Conservation (phyloP, 2,113 vertebrate genomes). For the Pyrgilauda ruficollis region DNA sequence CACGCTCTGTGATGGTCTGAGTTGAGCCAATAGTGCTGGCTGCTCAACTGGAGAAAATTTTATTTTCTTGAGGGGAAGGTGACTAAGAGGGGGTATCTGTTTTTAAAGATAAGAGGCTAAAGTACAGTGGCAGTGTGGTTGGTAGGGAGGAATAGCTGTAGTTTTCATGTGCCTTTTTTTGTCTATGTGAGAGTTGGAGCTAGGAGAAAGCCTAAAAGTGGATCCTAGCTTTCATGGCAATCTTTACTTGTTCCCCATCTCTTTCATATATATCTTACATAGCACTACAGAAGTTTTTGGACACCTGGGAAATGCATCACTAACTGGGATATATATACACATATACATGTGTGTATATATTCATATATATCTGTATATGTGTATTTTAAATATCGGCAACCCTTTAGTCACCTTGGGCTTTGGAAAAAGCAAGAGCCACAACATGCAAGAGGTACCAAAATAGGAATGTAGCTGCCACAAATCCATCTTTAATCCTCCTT, state of each 20-base stretch:
- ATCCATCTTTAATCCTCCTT: conserved; percentile 14
- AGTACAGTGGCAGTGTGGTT: not conserved
- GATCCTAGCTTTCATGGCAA: not conserved
- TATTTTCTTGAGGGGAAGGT: not conserved
- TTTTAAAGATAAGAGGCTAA: conserved; percentile 7
- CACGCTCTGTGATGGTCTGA: not conserved
- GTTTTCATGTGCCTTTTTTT: not conserved
- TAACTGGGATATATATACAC: not conserved
- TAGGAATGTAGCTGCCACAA: not conserved
- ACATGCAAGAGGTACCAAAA: not conserved
- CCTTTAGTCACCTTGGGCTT: not conserved
- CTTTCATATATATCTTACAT: not conserved
- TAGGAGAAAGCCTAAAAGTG: not conserved
- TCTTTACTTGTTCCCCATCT: not conserved
- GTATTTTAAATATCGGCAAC: not conserved
- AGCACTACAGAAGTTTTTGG: not conserved
- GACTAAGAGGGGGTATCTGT: not conserved
- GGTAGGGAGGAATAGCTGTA: not conserved
- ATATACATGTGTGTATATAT: accelerated
- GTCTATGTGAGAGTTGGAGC: not conserved
- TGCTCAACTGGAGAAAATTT: not conserved
- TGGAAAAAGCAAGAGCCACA: not conserved
- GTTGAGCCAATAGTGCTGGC: not conserved
- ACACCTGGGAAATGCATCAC: not conserved
- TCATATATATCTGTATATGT: no score